Base-by-base conservation (phyloP, 2,113 vertebrate species). In the Theropithecus gelada region DNA sequence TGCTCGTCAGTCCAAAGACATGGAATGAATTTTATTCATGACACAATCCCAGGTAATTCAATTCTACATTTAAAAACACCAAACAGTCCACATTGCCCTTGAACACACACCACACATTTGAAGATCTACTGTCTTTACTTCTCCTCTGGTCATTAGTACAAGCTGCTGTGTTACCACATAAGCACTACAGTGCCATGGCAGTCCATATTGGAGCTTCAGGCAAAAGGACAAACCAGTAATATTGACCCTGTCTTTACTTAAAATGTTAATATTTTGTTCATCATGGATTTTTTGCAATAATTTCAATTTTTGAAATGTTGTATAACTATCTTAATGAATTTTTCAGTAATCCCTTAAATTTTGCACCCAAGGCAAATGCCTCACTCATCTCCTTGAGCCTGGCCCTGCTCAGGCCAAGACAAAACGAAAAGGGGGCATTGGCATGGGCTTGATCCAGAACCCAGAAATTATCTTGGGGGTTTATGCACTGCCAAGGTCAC, bases 181-280 rank as follows among this genome's bases (percentile, higher is more conserved):
- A 45, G n/a, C 40, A n/a, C 45, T 12, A 11, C 14, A 2, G 59
- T 1, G 14, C 35, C 8, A 0, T 0, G 6, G 18, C 7, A 4
- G n/a, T 16, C 20, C 61, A 73, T 4, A 30, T 4, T 7, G 52
- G 38, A 38, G 35, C 52, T 45, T 20, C 17, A 48, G 8, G 55
- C n/a, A 66, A 61, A 93, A 88, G 12, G 4, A 9, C 61, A 73
- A 83, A 35, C 4, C 64, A 45, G 10, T n/a, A 84, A 7, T 8
- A 35, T 14, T 8, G 35, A 85, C 13, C 23, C 27, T 43, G 14
- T 25, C 43, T 88, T 79, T 88, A 59, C 17, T 59, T 88, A 13
- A 68, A 68, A 70, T n/a, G 13, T 35, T 57, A 61, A 55, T 66
- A 50, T 17, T 48, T 57, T 86, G 45, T 43, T 73, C 17, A 32